phyloP scores from a whole-genome alignment of 2,888 invertebrate species.

The Alsophila aescularia region DNA sequence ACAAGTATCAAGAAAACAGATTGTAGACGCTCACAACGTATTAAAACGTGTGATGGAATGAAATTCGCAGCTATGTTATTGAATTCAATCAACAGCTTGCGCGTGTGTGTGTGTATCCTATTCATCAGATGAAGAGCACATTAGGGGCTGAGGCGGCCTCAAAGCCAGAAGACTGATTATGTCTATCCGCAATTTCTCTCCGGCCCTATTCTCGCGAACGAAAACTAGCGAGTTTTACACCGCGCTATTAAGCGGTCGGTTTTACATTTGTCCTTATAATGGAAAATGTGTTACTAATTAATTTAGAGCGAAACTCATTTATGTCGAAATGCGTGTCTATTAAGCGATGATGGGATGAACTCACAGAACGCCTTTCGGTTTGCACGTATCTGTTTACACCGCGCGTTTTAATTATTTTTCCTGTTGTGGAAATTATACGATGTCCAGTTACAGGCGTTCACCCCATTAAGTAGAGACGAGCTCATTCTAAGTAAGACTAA shows the following conservation, averaged over 20 bases:
- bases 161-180: slow-evolving; percentile 85
- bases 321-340: slow-evolving; percentile 83
- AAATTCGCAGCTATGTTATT: slow-evolving; percentile 52
- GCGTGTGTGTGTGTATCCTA: slow-evolving; percentile 71
- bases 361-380: slow-evolving; percentile 60
- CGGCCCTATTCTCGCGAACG: slow-evolving; percentile 82
- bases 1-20: slow-evolving; percentile 38
- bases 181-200: slow-evolving; percentile 84
- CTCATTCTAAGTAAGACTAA: slow-evolving; percentile 85
- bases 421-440: slow-evolving; percentile 76
- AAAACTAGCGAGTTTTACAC: slow-evolving; percentile 85
- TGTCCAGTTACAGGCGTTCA: slow-evolving; percentile 82
- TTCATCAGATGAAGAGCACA: slow-evolving; percentile 81
- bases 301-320: slow-evolving; percentile 84
- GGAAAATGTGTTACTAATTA: slow-evolving; percentile 85
- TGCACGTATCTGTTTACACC: slow-evolving; percentile 54
- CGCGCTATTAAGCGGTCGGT: slow-evolving; percentile 84
- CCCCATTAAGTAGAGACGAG: slow-evolving; percentile 83
- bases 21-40: slow-evolving; percentile 15
- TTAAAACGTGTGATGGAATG: slow-evolving; percentile 35
- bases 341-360: slow-evolving; percentile 78
- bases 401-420: slow-evolving; percentile 63
- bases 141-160: slow-evolving; percentile 80
- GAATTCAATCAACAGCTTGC: slow-evolving; percentile 58
- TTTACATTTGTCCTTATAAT: slow-evolving; percentile 85